phyloP scores from a whole-genome alignment of 2,888 invertebrate genomes.

The Neoscelio sp. region DNA sequence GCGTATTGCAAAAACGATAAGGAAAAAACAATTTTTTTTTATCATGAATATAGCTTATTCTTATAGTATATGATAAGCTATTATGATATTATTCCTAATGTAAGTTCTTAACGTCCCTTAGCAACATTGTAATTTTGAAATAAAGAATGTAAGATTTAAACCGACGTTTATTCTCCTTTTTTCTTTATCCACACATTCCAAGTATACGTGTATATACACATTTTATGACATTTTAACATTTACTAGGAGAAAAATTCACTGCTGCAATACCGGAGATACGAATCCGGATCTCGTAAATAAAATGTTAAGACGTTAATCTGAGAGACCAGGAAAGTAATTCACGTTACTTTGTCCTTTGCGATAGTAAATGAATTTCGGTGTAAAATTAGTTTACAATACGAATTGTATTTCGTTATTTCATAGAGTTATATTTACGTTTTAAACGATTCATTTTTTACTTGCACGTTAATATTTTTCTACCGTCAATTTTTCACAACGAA shows the following conservation, averaged over 20 bases:
- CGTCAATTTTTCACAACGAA: too few species aligned
- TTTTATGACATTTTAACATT: constrained; percentile 50
- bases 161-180: constrained; percentile 18
- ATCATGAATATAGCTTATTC: constrained; percentile 27
- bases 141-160: constrained; percentile 43
- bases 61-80: background rate
- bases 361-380: constrained; percentile 37
- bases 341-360: constrained; percentile 22
- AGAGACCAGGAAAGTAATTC: constrained; percentile 8
- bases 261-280: constrained; percentile 25
- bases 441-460: too few species aligned
- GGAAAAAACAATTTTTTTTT: constrained; percentile 19
- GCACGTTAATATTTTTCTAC: too few species aligned
- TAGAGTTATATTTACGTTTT: too few species aligned
- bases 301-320: constrained; percentile 46
- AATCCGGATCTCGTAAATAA: constrained; percentile 59
- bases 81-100: constrained; percentile 27
- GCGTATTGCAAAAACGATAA: background rate
- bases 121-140: constrained; percentile 42
- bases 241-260: constrained; percentile 30
- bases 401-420: constrained; percentile 37
- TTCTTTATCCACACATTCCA: constrained; percentile 12
- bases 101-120: constrained; percentile 16
- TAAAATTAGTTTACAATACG: constrained; percentile 45
- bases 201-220: constrained; percentile 17